A percentile compares a stretch with the other conserved stretches of the same genome.
Evolutionary conservation across 2,888 invertebrate genomes (phyloP).

Genomic region (Atherix ibis): DNA sequence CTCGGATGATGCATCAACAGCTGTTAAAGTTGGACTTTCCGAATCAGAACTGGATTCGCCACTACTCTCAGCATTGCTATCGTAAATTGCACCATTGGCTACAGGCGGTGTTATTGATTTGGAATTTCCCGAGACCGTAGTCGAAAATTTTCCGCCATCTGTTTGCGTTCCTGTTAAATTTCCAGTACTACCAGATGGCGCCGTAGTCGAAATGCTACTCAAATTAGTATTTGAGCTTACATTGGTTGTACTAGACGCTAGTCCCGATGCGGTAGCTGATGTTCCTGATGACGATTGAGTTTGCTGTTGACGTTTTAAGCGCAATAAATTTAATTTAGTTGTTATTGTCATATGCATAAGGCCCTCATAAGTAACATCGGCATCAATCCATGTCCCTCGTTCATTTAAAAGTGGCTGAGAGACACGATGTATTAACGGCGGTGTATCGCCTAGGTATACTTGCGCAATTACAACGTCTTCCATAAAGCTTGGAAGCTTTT

Average conservation of each 20-base stretch:
- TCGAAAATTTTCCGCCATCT: not conserved
- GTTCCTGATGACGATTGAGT: conserved; percentile 8
- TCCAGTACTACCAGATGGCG: too few species aligned
- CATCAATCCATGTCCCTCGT: conserved; percentile 69
- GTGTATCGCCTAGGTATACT: conserved; percentile 48
- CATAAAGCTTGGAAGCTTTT: conserved; percentile 66
- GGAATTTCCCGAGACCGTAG: not conserved
- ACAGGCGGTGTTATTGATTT: too few species aligned
- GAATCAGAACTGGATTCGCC: conserved; percentile 30
- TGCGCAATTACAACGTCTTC: conserved; percentile 60
- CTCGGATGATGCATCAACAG: conserved; percentile 18
- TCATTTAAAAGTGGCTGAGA: conserved; percentile 54
- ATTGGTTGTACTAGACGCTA: not conserved
- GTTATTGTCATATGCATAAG: conserved; percentile 60
- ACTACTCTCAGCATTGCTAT: conserved; percentile 31
- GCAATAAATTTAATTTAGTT: conserved; percentile 55
- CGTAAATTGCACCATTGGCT: conserved; percentile 20
- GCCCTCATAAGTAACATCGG: conserved; percentile 62
- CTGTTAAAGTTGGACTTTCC: conserved; percentile 18
- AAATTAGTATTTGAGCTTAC: not conserved
- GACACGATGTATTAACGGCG: conserved; percentile 44
- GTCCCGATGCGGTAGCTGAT: not conserved
- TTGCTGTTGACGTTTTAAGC: conserved; percentile 21
- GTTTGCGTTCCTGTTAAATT: not conserved
- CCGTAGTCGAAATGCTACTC: too few species aligned